Percentiles rank a stretch among this genome's conserved stretches.
Conservation (phyloP, 2,797 vertebrate genomes). For the Alouatta caraya region DNA sequence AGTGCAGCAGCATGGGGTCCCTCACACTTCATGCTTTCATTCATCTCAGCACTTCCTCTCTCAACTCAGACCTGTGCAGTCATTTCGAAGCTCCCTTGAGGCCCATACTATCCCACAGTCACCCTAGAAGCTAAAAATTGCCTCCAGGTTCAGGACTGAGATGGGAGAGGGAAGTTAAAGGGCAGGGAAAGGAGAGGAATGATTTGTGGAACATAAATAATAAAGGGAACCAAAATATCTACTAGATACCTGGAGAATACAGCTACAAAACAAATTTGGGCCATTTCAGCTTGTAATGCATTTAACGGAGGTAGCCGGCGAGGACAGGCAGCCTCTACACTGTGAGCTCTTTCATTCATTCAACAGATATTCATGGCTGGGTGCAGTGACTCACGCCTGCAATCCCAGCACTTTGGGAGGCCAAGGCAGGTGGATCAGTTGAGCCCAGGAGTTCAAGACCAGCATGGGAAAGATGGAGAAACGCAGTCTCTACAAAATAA, state of each 20-base stretch:
- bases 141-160: background rate
- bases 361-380: background rate
- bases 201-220: no score
- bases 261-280: background rate
- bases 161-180: background rate
- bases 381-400: no score
- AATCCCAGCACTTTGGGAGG: no score
- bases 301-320: background rate
- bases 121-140: background rate
- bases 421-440: no score
- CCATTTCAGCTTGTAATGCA: background rate
- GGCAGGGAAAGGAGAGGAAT: background rate
- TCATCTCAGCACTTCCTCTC: background rate
- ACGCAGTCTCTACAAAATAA: no score
- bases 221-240: background rate
- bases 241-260: background rate
- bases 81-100: background rate
- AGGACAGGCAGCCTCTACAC: background rate
- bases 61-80: background rate
- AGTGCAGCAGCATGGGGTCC: fast-evolving
- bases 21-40: background rate
- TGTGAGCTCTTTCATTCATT: background rate
- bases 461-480: no score
- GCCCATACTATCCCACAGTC: background rate
- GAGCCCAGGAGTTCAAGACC: no score